Evolutionary conservation across 2,113 vertebrate species (phyloP), one percentile per base, ranked within the genome.

Genomic region (Nestor notabilis): DNA sequence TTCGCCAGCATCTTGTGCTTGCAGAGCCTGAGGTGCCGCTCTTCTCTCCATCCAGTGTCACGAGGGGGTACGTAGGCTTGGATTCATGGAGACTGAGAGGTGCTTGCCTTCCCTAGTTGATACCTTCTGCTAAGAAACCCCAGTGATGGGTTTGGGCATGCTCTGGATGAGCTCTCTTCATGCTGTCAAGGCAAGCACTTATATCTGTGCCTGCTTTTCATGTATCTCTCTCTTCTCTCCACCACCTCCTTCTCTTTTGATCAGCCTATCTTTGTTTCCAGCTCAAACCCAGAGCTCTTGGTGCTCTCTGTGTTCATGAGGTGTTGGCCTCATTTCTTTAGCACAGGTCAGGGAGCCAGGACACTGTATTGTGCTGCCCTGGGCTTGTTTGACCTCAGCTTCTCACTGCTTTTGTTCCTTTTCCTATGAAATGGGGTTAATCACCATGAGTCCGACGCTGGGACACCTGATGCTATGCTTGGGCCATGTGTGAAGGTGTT

Each of bases 11-110:
- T 52, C 39, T 29, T 1, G 1, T 31, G 60, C 43, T 35, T 3
- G 0, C 24, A 47, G 71, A 60, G 58, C 71, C 27, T 13, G 7
- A 11, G 31, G 58, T 13, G 7, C 39, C 0, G 1, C 37, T 44
- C 56, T 68, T 13, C 41, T 74, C 60, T 20, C 79, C 37, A 6
- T 33, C 63, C 2, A 3, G 14, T 0, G 5, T 10, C 61, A 43
- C 0, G 0, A 16, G 23, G 17, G 39, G 63, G 18, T 61, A 18
- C 7, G 8, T 2, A 6, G 37, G 3, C 46, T 60, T 23, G 1
- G 10, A 6, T 46, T 8, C 33, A 14, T 33, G 33, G 91, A 64
- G 64, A 2, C 2, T 16, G 13, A 6, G 0, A 14, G 6, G 24
- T 6, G 12, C 28, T 83, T 29, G 25, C 65, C 19, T 31, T 93